phyloP scores from a whole-genome alignment of 2,888 invertebrate genomes.

The Homarus gammarus region DNA sequence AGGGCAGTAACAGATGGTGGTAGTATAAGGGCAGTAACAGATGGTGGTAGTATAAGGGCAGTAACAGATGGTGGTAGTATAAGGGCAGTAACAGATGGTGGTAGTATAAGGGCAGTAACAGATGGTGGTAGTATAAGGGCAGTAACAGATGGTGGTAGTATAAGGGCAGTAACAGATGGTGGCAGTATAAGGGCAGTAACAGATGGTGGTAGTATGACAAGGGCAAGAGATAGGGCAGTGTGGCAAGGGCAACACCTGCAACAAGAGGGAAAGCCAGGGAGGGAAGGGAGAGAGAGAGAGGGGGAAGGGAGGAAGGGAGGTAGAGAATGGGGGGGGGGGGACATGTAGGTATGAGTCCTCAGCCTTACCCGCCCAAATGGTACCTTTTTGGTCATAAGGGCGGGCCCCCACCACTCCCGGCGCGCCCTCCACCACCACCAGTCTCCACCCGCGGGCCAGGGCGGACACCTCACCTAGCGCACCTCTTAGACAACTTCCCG shows the following conservation, averaged over 20 bases:
- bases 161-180: too few species aligned
- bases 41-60: too few species aligned
- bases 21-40: too few species aligned
- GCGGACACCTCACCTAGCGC: slow-evolving; percentile 2
- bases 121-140: too few species aligned
- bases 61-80: too few species aligned
- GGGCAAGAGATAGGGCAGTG: not conserved
- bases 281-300: not conserved
- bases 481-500: slow-evolving; percentile 16
- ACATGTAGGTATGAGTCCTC: not conserved
- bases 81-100: too few species aligned
- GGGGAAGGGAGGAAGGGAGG: not conserved
- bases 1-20: too few species aligned
- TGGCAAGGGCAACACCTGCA: too few species aligned
- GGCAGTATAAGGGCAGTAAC: too few species aligned
- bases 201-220: not conserved
- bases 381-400: slow-evolving; percentile 14
- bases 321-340: not conserved
- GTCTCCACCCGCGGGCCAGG: not conserved
- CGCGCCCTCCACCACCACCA: slow-evolving; percentile 1
- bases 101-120: too few species aligned
- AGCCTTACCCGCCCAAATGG: not conserved
- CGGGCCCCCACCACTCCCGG: not conserved
- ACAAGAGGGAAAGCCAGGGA: too few species aligned
- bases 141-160: too few species aligned